phyloP scores from a whole-genome alignment of 2,888 invertebrate species.

The Alviniconcha strummeri region DNA sequence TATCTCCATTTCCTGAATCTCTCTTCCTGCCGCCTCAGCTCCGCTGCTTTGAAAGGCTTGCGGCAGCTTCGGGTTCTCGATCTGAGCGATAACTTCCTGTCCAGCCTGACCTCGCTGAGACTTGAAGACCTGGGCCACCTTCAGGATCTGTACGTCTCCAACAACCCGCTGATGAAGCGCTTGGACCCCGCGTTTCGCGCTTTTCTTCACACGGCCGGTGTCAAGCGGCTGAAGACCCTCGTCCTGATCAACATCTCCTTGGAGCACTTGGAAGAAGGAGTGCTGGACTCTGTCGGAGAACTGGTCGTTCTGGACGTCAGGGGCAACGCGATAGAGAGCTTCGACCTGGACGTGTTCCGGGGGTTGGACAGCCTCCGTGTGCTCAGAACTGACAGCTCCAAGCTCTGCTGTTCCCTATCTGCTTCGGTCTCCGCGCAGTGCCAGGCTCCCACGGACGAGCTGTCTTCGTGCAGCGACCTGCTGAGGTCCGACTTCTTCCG shows the following conservation, averaged over 20 bases:
- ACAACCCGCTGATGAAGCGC: background rate
- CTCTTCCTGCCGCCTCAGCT: background rate
- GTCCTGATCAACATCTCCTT: too few relatives aligned
- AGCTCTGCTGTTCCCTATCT: background rate
- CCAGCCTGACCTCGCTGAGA: background rate
- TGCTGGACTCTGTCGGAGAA: background rate
- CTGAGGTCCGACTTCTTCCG: background rate
- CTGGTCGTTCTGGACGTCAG: background rate
- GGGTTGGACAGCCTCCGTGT: background rate
- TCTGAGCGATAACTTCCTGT: conserved; percentile 6
- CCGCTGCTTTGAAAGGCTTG: background rate
- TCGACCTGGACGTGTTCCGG: background rate
- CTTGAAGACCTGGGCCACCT: background rate
- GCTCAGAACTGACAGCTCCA: background rate
- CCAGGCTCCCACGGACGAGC: background rate
- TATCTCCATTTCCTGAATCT: background rate
- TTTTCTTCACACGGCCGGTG: background rate
- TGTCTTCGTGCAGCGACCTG: background rate
- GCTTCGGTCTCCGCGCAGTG: background rate
- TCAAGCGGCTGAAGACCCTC: too few relatives aligned
- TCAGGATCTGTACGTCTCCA: background rate
- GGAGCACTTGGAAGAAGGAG: background rate
- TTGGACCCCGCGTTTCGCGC: background rate
- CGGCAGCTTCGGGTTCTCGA: conserved; percentile 29
- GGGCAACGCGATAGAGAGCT: conserved; percentile 2